phyloP scores from a whole-genome alignment of 2,888 invertebrate species.

The Clitarchus hookeri region DNA sequence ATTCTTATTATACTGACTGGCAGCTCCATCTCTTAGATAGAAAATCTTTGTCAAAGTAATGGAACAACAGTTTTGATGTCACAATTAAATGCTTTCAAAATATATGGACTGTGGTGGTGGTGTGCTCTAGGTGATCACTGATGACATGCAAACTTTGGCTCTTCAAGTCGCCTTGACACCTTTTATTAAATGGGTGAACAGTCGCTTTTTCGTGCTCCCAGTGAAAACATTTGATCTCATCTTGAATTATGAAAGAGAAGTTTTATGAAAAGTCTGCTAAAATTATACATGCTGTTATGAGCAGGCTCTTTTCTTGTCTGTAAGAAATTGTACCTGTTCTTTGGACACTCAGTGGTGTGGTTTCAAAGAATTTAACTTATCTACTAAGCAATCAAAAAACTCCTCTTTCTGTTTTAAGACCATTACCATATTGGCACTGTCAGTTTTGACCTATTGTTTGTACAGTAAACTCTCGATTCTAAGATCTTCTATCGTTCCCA shows the following conservation, averaged over 20 bases:
- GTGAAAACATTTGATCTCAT: background rate
- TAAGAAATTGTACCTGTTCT: background rate
- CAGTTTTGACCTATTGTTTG: conserved; percentile 16
- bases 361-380: background rate
- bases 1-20: background rate
- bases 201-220: background rate
- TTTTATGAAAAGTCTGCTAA: conserved; percentile 11
- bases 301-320: background rate
- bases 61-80: background rate
- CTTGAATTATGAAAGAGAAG: conserved; percentile 3
- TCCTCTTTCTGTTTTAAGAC: background rate
- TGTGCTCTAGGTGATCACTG: background rate
- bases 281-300: background rate
- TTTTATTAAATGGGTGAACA: conserved; percentile 10
- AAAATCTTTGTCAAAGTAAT: background rate
- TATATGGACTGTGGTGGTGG: background rate
- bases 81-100: conserved; percentile 16
- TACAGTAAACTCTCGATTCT: background rate
- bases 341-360: background rate
- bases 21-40: background rate
- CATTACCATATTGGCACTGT: background rate
- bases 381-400: background rate
- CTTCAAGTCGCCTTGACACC: background rate
- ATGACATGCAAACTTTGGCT: background rate
- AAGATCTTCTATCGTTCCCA: no score